Evolutionary conservation across 2,888 invertebrate species (phyloP).

Genomic region (Corythucha ciliata): DNA sequence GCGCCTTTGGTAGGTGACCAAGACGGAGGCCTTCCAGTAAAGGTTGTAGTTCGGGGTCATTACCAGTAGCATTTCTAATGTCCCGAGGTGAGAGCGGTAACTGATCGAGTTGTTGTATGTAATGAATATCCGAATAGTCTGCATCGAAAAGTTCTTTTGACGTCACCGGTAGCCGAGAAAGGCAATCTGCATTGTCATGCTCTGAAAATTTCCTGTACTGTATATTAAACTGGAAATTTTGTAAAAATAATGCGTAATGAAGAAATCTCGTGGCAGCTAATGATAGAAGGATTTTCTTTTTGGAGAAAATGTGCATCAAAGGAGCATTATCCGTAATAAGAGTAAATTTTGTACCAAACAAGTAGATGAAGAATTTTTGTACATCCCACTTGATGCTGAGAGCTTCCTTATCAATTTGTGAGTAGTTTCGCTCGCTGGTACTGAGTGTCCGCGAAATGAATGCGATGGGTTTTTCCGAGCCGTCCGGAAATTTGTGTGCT

Average conservation of each 20-base stretch:
- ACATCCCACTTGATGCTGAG: constrained; percentile 37
- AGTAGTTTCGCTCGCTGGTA: constrained; percentile 17
- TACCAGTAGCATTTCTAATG: too few species aligned
- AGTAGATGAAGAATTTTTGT: constrained; percentile 40
- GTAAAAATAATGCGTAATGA: constrained; percentile 11
- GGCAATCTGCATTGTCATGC: constrained; percentile 13
- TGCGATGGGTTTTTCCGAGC: constrained; percentile 1
- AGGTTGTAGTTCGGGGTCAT: too few species aligned
- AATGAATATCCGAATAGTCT: too few species aligned
- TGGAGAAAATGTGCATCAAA: constrained; percentile 19
- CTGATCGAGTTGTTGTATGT: too few species aligned
- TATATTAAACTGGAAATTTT: constrained; percentile 17
- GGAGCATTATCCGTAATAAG: constrained; percentile 20
- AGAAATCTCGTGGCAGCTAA: constrained; percentile 13
- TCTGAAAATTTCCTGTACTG: constrained; percentile 10
- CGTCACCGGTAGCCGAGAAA: constrained; percentile 9
- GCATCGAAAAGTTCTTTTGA: constrained; percentile 5
- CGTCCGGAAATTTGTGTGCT: background rate
- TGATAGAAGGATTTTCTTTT: constrained; percentile 1
- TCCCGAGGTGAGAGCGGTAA: too few species aligned
- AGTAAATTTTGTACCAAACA: constrained; percentile 1
- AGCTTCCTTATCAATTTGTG: constrained; percentile 29
- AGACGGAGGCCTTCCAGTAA: too few species aligned
- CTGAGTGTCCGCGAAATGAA: constrained; percentile 9
- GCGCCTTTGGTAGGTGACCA: too few species aligned